Evolutionary conservation across 2,888 invertebrate species (phyloP), one percentile per base, ranked within the genome.

Genomic region (Eurois occulta): DNA sequence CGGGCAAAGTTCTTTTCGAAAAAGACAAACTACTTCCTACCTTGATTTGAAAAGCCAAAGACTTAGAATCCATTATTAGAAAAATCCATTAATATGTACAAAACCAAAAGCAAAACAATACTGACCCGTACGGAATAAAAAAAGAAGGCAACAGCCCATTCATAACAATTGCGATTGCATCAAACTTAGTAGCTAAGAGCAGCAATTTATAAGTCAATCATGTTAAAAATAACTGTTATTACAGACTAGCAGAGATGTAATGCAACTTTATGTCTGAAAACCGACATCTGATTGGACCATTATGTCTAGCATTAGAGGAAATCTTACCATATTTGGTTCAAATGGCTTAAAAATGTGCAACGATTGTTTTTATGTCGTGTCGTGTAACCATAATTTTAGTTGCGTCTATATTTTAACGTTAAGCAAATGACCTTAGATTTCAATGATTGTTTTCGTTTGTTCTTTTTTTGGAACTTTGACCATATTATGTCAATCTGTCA

Each of bases 211-310:
- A 70, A 81, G 67, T 77, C 71, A 83, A 84, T 85, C 67, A 71
- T 52, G 65, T 48, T 52, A 55, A 82, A 78, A 69, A 88, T 83
- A 67, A 82, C 78, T 70, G 68, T 84, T 75, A 87, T 86, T 88
- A 83, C 41, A 1, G 46, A 66, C 62, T 70, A 28, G 38, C 41
- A 62, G 46, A 84, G 46, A 62, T 58, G 52, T 75, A 80, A 74
- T 70, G 80, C 78, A 79, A 83, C 55, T 72, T 77, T 72, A 66
- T 77, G 32, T 60, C 60, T 71, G 70, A 83, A 85, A 78, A 70
- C 69, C 28, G 65, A 69, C 81, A 76, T 75, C 77, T 75, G 73
- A 77, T 81, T 75, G 78, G 77, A 71, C 68, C 38, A 86, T 87
- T 83, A 78, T 52, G 60, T 60, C 65, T 71, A 73, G 79, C 70